phyloP scores from a whole-genome alignment of 2,888 invertebrate genomes.

The Meta bourneti region DNA sequence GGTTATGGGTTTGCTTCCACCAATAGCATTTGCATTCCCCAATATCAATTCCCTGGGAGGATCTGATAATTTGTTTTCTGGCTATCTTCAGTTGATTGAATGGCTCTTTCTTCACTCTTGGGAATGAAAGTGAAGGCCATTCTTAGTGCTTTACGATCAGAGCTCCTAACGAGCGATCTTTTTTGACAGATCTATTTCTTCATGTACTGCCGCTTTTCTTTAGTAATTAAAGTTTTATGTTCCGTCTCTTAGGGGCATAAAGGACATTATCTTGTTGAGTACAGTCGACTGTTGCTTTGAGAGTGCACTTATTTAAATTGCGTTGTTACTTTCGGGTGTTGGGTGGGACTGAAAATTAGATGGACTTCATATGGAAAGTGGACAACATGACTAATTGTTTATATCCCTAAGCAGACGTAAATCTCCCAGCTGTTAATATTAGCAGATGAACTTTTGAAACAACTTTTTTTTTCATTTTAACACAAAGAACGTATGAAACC shows the following conservation, averaged over 20 bases:
- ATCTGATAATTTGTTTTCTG: constrained; percentile 36
- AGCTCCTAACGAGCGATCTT: not conserved
- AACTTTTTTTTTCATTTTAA: too few relatives aligned
- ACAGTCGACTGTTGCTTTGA: too few relatives aligned
- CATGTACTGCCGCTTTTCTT: not conserved
- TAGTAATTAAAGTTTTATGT: not conserved
- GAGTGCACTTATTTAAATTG: too few relatives aligned
- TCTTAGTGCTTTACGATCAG: not conserved
- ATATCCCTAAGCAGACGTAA: too few relatives aligned
- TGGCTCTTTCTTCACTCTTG: not conserved
- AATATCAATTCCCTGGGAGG: constrained; percentile 22
- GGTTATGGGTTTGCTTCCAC: constrained; percentile 22
- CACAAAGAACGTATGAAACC: not conserved
- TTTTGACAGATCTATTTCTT: not conserved
- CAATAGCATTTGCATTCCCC: constrained; percentile 18
- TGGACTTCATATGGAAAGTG: too few relatives aligned
- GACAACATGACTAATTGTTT: too few relatives aligned
- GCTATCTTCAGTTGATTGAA: constrained; percentile 29
- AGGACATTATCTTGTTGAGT: too few relatives aligned
- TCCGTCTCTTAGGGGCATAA: too few relatives aligned
- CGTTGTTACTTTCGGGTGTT: too few relatives aligned
- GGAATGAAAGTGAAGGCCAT: not conserved
- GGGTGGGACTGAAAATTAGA: not conserved
- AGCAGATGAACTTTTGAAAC: too few relatives aligned
- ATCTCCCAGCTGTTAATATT: too few relatives aligned